phyloP scores from a whole-genome alignment of 1,140 invertebrate species.

The Dendrolimus kikuchii region DNA sequence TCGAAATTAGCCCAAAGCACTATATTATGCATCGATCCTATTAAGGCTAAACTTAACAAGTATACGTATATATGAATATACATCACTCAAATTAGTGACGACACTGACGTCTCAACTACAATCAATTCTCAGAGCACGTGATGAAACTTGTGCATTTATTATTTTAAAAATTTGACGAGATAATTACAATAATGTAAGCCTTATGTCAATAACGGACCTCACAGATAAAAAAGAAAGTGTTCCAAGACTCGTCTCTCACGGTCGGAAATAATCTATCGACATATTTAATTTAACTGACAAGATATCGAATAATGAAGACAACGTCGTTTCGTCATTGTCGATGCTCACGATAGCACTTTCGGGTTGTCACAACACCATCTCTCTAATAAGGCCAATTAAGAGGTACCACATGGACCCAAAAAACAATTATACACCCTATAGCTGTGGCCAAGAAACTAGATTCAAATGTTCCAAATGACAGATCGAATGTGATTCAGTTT shows the following conservation, averaged over 20 bases:
- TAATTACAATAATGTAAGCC: constrained; percentile 36
- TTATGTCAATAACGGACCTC: constrained; percentile 41
- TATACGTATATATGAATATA: too few relatives aligned
- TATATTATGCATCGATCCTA: too few relatives aligned
- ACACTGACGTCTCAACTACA: too few relatives aligned
- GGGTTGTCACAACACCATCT: constrained; percentile 69
- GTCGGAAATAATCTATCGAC: constrained; percentile 67
- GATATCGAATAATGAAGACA: constrained; percentile 70
- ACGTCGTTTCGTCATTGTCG: constrained; percentile 71
- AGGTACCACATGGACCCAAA: constrained; percentile 11
- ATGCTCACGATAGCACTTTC: constrained; percentile 69
- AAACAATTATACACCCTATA: too few relatives aligned
- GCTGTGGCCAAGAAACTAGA: too few relatives aligned
- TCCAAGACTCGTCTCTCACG: constrained; percentile 58
- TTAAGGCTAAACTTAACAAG: too few relatives aligned
- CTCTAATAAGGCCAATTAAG: constrained; percentile 70
- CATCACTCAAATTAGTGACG: too few relatives aligned
- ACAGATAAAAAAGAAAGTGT: constrained; percentile 48
- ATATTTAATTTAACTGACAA: constrained; percentile 71
- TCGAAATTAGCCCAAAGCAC: too few relatives aligned
- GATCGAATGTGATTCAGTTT: too few relatives aligned
- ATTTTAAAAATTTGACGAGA: constrained; percentile 25
- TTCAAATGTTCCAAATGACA: too few relatives aligned
- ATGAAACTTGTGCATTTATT: constrained; percentile 15
- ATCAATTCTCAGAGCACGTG: not conserved